Evolutionary conservation across 2,797 vertebrate genomes (phyloP), one percentile per base, ranked within the genome.

Genomic region (Alosa sapidissima): DNA sequence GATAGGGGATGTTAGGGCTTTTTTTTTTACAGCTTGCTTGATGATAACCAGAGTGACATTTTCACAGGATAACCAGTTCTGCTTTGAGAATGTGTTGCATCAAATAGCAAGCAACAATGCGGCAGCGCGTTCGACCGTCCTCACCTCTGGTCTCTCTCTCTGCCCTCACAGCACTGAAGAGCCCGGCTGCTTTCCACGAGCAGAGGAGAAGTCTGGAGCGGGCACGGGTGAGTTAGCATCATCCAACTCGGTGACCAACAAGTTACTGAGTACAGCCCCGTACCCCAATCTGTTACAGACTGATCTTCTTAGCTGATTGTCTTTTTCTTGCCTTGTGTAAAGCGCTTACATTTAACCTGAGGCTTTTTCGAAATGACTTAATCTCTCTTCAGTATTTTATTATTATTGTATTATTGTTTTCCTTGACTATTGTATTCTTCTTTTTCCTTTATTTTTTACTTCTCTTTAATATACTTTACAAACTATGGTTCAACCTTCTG

Each of bases 171-270:
- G 98, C 98, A 92, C 94, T 99, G 95, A 99, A 99, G 95, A 99
- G 98, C 93, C 97, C 98, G 41, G 98, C 98, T 94, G 97, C 98
- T 83, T 99, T 99, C 95, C 97, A 99, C 89, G 98, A 99, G 91
- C 98, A 99, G 93, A 96, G 98, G 93, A 96, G 95, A 94, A 98
- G 97, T 93, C 95, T 99, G 93, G 98, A 99, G 91, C 96, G 98
- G 91, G 98, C 98, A 82, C 95, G 97, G 95, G 98, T 99, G 95
- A 97, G 97, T 6, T 13, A 5, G 36, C 68, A 19, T 4, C 14
- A 41, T 41, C 16, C 4, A 6, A n/a, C 28, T 33, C 16, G 45
- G 16, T 75, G 33, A 19, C 3, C 14, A 7, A 75, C 36, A 6
- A 9, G 36, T 45, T 75, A 41, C 14, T 45, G 33, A 75, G 14